Evolutionary conservation across 2,113 vertebrate species (phyloP), one percentile per base, ranked within the genome.

Genomic region (Anguilla rostrata): DNA sequence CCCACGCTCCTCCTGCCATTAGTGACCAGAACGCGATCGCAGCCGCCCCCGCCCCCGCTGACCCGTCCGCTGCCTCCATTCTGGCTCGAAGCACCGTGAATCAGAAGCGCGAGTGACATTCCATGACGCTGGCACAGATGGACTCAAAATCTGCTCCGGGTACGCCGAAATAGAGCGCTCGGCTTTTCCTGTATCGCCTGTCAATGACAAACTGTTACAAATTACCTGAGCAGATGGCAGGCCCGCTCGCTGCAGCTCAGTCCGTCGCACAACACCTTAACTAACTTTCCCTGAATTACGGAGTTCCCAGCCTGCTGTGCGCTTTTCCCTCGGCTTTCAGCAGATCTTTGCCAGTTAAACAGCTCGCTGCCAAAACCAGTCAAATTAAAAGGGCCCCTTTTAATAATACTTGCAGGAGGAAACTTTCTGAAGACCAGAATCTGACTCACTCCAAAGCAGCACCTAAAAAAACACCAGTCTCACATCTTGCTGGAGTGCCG

Each of bases 111-210:
- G 95, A 95, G 92, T 92, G 95, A 95, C 95, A 95, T 87, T 89
- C 92, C 91, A 93, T 91, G 94, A 91, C 90, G 87, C 83, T 89
- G 88, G 94, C 94, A 95, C 96, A 96, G 96, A 97, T 97, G 96
- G 96, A 96, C 93, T 93, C 94, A 95, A 84, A 96, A 96, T 96
- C 94, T 96, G 95, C 71, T 94, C 95, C 92, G 92, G 34, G 88
- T 86, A 90, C 89, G 87, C 93, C 80, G 89, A 95, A 95, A 95
- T 92, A 94, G 90, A 90, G 90, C 57, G 87, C 87, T 88, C 94
- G 90, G 89, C 34, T 92, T 93, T 91, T 40, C 82, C 93, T 94
- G 91, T 91, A 91, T 82, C 87, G 90, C 90, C 91, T 94, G 92
- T 94, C 94, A 94, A 93, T 93, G 94, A 96, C 92, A 95, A 95